Percentiles rank a stretch among this genome's conserved stretches.
phyloP scores from a whole-genome alignment of 2,888 invertebrate genomes.

The Tipula lateralis region DNA sequence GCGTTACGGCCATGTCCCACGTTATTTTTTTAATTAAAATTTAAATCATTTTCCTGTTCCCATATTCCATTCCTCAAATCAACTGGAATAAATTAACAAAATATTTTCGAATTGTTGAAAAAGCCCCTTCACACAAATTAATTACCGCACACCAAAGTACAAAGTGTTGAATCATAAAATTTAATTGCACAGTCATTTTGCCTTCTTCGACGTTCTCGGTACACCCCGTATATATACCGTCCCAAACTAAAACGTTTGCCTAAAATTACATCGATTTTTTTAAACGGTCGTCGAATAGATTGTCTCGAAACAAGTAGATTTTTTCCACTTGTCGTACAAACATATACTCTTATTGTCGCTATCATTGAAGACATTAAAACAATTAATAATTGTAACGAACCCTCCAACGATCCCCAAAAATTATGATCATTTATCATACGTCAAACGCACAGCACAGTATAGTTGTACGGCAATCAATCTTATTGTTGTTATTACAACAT shows the following conservation, averaged over 20 bases:
- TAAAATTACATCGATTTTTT: constrained; percentile 2
- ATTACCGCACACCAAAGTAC: constrained; percentile 14
- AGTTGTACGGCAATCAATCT: constrained; percentile 25
- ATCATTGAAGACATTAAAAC: constrained; percentile 11
- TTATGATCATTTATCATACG: constrained; percentile 29
- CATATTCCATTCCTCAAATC: not conserved
- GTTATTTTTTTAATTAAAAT: not conserved
- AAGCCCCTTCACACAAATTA: not conserved
- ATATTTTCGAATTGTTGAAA: not conserved
- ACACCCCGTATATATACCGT: not conserved
- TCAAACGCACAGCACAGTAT: constrained; percentile 20
- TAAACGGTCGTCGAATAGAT: not conserved
- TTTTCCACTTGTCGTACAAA: not conserved
- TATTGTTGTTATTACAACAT: constrained; percentile 19
- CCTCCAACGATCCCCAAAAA: constrained; percentile 11
- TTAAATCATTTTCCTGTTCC: not conserved
- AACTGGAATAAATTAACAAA: constrained; percentile 11
- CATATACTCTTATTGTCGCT: not conserved
- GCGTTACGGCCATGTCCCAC: not conserved
- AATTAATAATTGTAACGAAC: constrained; percentile 19
- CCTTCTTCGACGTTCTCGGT: not conserved
- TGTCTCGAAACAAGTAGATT: not conserved
- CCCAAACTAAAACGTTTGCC: not conserved
- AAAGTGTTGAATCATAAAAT: constrained; percentile 24
- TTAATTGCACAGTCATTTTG: not conserved